Conservation (phyloP, 2,797 vertebrate species). For the Heteromormyrus szaboi region DNA sequence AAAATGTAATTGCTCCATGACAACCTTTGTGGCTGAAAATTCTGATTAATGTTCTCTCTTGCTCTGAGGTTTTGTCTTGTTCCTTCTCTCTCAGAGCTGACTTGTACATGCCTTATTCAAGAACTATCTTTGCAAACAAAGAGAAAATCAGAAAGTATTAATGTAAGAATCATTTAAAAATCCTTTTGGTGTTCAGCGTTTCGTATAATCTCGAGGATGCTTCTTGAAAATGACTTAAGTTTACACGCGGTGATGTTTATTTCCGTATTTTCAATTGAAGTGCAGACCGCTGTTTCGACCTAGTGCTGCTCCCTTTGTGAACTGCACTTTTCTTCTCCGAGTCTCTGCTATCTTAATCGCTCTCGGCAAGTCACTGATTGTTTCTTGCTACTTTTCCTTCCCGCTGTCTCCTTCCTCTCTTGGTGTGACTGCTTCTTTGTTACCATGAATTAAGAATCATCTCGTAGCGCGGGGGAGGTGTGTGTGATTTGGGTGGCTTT, state of each 20-base stretch:
- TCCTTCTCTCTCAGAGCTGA: background rate
- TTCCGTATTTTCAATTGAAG: background rate
- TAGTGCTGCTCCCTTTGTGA: slow-evolving; percentile 14
- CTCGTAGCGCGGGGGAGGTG: slow-evolving; percentile 28
- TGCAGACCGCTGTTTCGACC: background rate
- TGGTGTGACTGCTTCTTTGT: slow-evolving; percentile 33
- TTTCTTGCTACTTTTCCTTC: slow-evolving; percentile 16
- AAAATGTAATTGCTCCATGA: background rate
- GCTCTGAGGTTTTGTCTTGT: background rate
- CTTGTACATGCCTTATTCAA: background rate
- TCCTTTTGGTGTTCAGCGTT: background rate
- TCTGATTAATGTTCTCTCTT: background rate
- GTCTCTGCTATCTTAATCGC: slow-evolving; percentile 22
- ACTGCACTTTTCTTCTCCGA: background rate
- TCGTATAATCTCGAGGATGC: background rate
- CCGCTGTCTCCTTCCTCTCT: background rate
- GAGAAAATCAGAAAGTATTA: background rate
- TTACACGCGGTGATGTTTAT: slow-evolving; percentile 20
- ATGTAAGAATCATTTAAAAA: background rate
- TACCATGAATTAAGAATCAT: background rate
- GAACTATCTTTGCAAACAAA: slow-evolving; percentile 10
- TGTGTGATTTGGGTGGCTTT: slow-evolving; percentile 34
- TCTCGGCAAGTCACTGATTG: slow-evolving; percentile 20
- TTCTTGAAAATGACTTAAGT: background rate
- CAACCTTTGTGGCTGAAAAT: background rate